Conservation (phyloP, 2,888 invertebrate genomes). For the Terebella lapidaria region DNA sequence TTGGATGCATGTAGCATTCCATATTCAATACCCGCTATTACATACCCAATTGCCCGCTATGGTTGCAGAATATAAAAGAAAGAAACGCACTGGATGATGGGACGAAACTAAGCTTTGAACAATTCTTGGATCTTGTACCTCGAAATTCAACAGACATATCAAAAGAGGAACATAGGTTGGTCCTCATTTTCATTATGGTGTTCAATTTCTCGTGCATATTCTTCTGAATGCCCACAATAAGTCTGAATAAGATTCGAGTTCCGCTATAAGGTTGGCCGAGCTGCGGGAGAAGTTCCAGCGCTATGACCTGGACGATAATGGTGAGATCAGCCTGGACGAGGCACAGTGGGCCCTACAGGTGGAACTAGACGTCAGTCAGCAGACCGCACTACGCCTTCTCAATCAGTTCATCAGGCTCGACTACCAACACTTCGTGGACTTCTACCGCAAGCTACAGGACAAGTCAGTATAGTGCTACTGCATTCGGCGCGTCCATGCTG, state of each 20-base stretch:
- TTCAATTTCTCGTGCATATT: too few species aligned
- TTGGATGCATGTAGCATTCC: too few species aligned
- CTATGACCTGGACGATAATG: slow-evolving; percentile 19
- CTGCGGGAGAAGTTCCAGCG: slow-evolving; percentile 21
- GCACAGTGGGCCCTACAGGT: slow-evolving; percentile 21
- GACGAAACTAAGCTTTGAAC: slow-evolving; percentile 9
- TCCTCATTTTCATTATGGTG: too few species aligned
- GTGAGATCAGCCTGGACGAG: slow-evolving; percentile 16
- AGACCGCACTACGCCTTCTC: slow-evolving; percentile 20
- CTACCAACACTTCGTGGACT: slow-evolving; percentile 19
- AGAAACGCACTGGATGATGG: slow-evolving; percentile 8
- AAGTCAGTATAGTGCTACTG: slow-evolving; percentile 15
- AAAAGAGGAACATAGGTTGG: slow-evolving; percentile 17
- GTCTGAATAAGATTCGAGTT: too few species aligned
- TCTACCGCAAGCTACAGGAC: slow-evolving; percentile 16
- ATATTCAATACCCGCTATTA: too few species aligned
- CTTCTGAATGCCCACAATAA: too few species aligned
- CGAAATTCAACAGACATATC: slow-evolving; percentile 12
- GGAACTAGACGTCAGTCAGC: slow-evolving; percentile 15
- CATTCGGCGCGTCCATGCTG: background rate
- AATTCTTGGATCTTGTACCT: slow-evolving; percentile 16
- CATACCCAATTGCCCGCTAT: too few species aligned
- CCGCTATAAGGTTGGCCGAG: slow-evolving; percentile 14
- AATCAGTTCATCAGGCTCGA: slow-evolving; percentile 19
- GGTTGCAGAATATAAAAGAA: slow-evolving; percentile 13